Evolutionary conservation across 1,140 invertebrate species (phyloP).

Genomic region (Scylla paramamosain): DNA sequence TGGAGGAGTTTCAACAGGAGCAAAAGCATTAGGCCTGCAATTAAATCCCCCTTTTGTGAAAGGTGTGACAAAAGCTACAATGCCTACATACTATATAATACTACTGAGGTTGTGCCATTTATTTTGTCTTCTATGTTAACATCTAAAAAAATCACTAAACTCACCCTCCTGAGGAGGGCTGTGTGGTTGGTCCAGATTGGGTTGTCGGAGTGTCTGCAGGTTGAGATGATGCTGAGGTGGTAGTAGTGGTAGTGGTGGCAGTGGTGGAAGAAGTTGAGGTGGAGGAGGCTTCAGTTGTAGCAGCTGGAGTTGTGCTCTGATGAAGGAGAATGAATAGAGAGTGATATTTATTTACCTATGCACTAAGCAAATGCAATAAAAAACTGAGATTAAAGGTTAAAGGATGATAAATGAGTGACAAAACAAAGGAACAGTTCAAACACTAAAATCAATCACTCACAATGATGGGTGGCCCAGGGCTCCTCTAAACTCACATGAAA

Average conservation of each 20-base stretch:
- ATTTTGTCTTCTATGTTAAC: too few species aligned
- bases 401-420: too few species aligned
- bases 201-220: constrained; percentile 48
- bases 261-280: constrained; percentile 38
- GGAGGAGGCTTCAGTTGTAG: constrained; percentile 29
- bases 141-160: not conserved
- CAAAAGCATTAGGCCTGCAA: not conserved
- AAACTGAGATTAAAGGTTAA: too few species aligned
- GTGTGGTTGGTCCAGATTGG: constrained; percentile 62
- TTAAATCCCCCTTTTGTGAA: not conserved
- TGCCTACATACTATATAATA: too few species aligned
- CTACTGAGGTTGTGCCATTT: too few species aligned
- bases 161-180: constrained; percentile 61
- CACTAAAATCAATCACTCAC: too few species aligned
- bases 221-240: constrained; percentile 29
- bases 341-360: too few species aligned
- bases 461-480: too few species aligned
- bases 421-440: too few species aligned
- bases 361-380: too few species aligned
- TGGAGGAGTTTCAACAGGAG: not conserved
- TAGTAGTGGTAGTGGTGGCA: constrained; percentile 54
- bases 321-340: not conserved
- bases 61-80: too few species aligned
- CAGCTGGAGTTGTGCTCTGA: not conserved
- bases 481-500: too few species aligned